Evolutionary conservation across 2,888 invertebrate genomes (phyloP), one percentile per base, ranked within the genome.

Genomic region (Mactromeris polynyma): DNA sequence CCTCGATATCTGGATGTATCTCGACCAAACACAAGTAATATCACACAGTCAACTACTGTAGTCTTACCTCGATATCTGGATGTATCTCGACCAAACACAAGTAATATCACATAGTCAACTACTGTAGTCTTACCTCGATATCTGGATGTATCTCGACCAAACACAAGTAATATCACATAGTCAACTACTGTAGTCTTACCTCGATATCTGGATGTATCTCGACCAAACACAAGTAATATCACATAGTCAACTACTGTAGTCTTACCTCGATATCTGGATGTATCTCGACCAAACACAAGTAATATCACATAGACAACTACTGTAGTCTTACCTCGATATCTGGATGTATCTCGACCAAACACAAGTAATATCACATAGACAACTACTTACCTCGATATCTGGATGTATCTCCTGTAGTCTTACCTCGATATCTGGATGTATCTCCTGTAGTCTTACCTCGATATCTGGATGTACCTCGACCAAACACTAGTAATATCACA

Each of bases 381-480:
- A 19, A 96, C 84, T 4, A 97, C n/a, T n/a, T n/a, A n/a, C n/a
- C n/a, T n/a, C n/a, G n/a, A n/a, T n/a, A n/a, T n/a, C n/a, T n/a
- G n/a, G n/a, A n/a, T n/a, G n/a, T n/a, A n/a, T n/a, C n/a, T n/a
- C n/a, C n/a, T n/a, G n/a, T n/a, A n/a, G n/a, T n/a, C n/a, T n/a
- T n/a, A n/a, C n/a, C n/a, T n/a, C n/a, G n/a, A n/a, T n/a, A n/a
- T n/a, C n/a, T n/a, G n/a, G n/a, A n/a, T n/a, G n/a, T n/a, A n/a
- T n/a, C n/a, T n/a, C n/a, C n/a, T n/a, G n/a, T n/a, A n/a, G n/a
- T 31, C 88, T 89, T 93, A 97, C 97, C 96, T 94, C 96, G 93
- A 79, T 95, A 96, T 91, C 96, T 96, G 21, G 95, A 93, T 40
- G 97, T 96, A 82, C 95, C 94, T 82, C 95, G 94, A 14, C 97